Evolutionary conservation across 2,888 invertebrate genomes (phyloP).

Genomic region (Frankliniella fusca): DNA sequence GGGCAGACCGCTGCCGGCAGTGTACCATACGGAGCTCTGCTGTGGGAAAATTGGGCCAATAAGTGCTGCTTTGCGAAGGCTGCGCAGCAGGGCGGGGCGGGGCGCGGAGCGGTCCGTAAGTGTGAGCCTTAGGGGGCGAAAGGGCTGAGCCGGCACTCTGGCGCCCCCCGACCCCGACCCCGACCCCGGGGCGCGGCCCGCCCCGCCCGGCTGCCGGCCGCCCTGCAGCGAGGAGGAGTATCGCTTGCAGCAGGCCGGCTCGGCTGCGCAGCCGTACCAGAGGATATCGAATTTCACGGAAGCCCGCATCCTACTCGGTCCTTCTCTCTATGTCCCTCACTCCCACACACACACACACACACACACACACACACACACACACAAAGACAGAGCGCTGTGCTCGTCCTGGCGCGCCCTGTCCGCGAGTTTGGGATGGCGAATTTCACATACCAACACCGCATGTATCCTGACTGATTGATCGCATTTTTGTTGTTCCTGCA

Average conservation of each 20-base stretch:
- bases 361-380: background rate
- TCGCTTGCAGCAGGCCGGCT: background rate
- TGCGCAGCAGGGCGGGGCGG: background rate
- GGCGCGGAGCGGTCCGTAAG: background rate
- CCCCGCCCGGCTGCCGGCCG: too few relatives aligned
- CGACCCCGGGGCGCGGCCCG: background rate
- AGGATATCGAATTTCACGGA: constrained; percentile 19
- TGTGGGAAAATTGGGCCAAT: too few relatives aligned
- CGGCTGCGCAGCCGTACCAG: background rate
- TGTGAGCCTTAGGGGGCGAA: background rate
- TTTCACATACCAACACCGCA: too few relatives aligned
- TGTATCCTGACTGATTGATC: too few relatives aligned
- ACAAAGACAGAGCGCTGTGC: too few relatives aligned
- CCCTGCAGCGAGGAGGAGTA: background rate
- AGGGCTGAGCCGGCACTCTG: background rate
- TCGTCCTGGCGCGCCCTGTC: too few relatives aligned
- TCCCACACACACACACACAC: background rate
- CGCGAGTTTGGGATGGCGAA: too few relatives aligned
- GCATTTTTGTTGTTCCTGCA: too few relatives aligned
- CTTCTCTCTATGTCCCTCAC: background rate
- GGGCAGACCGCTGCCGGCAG: too few relatives aligned
- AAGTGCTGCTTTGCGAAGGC: too few relatives aligned
- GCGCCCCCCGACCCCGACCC: too few relatives aligned
- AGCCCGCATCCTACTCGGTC: constrained; percentile 12
- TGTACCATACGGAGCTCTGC: too few relatives aligned